These are phyloP conservation scores for Leptopilina boulardi DNA, from an alignment of 1,140 invertebrate genomes.

Conservation along the genomic window DNA sequence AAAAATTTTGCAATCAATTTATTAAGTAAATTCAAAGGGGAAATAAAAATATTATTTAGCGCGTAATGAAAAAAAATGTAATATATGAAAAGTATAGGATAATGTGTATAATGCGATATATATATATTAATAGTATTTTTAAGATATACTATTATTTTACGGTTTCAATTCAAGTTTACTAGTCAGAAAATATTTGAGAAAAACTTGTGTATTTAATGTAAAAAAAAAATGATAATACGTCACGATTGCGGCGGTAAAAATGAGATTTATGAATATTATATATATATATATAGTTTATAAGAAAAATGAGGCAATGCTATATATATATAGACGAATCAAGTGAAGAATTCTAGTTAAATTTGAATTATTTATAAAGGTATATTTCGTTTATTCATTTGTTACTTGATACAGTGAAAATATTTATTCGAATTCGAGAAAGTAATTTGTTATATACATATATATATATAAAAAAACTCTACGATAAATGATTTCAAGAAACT, in stretches of 20 bases:
- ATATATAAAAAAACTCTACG: neutral
- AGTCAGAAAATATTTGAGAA: slow-evolving; percentile 7
- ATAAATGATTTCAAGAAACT: neutral
- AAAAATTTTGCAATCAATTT: too few species aligned
- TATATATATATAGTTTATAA: neutral
- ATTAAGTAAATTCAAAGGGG: too few species aligned
- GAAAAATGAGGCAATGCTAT: neutral
- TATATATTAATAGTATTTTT: neutral
- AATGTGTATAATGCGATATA: too few species aligned
- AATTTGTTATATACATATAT: too few species aligned
- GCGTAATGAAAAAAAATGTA: too few species aligned
- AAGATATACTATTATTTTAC: neutral
- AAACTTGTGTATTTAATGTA: neutral
- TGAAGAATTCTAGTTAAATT: slow-evolving; percentile 26
- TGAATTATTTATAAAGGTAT: slow-evolving; percentile 6
- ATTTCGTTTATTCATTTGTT: slow-evolving; percentile 28
- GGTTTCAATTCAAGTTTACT: neutral
- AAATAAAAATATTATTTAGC: too few species aligned
- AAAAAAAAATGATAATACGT: neutral
- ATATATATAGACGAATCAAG: slow-evolving; percentile 4
- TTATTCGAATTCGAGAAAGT: slow-evolving; percentile 5
- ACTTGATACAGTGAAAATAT: neutral
- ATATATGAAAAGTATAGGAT: neutral
- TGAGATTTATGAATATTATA: too few species aligned
- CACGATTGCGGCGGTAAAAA: neutral